phyloP scores from a whole-genome alignment of 2,888 invertebrate genomes.

The Hirtodrosophila histrioides region DNA sequence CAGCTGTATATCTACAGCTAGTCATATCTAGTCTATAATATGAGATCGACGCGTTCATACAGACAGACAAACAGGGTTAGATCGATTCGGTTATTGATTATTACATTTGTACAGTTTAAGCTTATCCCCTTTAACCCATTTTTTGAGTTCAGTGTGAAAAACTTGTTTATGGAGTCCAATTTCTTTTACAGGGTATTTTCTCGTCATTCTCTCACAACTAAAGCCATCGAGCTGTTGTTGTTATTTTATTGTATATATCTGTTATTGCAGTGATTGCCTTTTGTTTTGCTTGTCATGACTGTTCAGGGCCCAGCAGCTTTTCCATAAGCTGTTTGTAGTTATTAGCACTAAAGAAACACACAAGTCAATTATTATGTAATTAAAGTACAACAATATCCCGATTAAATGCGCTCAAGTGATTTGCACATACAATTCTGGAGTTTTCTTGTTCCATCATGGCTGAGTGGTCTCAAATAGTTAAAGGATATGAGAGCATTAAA shows the following conservation, averaged over 20 bases:
- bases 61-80: too few species aligned
- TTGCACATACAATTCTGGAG: conserved; percentile 22
- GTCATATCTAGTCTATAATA: too few species aligned
- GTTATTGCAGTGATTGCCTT: conserved; percentile 27
- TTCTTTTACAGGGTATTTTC: too few species aligned
- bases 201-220: too few species aligned
- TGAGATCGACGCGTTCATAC: too few species aligned
- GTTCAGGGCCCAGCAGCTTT: conserved; percentile 30
- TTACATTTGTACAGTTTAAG: too few species aligned
- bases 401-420: conserved; percentile 60
- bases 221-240: conserved; percentile 5
- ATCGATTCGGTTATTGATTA: too few species aligned
- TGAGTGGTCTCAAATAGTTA: conserved; percentile 3
- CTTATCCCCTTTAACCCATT: too few species aligned
- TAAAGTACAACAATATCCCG: conserved; percentile 72
- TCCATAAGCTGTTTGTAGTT: conserved; percentile 67
- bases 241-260: conserved; percentile 8
- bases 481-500: not conserved
- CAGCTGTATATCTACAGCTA: too few species aligned
- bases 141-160: too few species aligned
- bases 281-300: conserved; percentile 16
- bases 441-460: conserved; percentile 16
- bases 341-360: conserved; percentile 53
- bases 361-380: conserved; percentile 76
- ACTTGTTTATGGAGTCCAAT: too few species aligned